These are phyloP conservation scores for Anas flavirostris DNA, from an alignment of 2,797 vertebrate species.

Conservation along the genomic window DNA sequence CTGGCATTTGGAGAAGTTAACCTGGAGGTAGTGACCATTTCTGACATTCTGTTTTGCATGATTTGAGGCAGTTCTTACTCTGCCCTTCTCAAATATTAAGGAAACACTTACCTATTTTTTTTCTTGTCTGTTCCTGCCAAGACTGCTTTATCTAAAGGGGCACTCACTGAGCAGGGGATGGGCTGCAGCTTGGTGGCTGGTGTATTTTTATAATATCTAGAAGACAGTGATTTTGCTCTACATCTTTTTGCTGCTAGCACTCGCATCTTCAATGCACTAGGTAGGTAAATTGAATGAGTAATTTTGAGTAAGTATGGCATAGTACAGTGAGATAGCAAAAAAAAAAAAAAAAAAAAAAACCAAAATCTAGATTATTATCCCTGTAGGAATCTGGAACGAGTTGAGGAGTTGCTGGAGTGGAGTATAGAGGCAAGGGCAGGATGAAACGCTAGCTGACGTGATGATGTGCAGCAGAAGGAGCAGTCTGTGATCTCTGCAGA, in stretches of 20 bases:
- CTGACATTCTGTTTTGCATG: neutral
- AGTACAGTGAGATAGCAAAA: neutral
- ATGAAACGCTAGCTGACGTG: neutral
- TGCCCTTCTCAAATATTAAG: neutral
- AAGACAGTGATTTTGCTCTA: rapidly evolving
- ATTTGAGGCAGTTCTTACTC: neutral
- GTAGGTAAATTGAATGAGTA: neutral
- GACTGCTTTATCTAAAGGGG: neutral
- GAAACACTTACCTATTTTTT: rapidly evolving
- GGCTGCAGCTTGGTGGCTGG: neutral
- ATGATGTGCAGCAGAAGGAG: neutral
- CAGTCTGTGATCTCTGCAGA: neutral
- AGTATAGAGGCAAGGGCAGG: neutral
- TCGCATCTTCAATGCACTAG: rapidly evolving
- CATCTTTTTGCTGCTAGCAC: neutral
- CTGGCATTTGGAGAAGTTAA: neutral
- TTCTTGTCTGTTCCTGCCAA: neutral
- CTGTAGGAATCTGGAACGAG: neutral
- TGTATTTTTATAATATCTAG: neutral
- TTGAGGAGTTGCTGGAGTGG: neutral
- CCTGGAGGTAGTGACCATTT: neutral
- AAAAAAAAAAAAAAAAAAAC: neutral
- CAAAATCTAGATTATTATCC: neutral
- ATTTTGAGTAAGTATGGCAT: neutral
- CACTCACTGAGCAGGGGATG: neutral